phyloP scores from a whole-genome alignment of 2,888 invertebrate species.

The Callyntrura sp. region DNA sequence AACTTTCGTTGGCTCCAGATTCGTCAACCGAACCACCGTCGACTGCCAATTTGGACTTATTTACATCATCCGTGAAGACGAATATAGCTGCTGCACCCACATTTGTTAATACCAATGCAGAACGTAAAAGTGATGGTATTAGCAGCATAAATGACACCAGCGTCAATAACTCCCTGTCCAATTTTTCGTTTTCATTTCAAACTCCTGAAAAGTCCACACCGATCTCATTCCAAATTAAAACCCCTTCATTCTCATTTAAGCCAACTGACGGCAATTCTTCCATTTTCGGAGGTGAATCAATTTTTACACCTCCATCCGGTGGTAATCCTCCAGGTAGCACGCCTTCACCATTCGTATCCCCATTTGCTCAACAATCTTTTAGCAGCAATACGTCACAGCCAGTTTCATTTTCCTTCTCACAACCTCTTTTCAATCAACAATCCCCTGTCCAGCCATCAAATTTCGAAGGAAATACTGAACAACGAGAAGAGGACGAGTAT shows the following conservation, averaged over 20 bases:
- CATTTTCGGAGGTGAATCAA: slow-evolving; percentile 38
- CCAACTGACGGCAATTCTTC: slow-evolving; percentile 60
- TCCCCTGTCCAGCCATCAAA: neutral
- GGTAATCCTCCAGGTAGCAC: neutral
- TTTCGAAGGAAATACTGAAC: slow-evolving; percentile 40
- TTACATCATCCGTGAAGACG: neutral
- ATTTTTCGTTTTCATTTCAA: slow-evolving; percentile 75
- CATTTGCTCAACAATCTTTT: slow-evolving; percentile 48
- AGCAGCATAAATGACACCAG: neutral
- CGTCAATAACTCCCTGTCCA: slow-evolving; percentile 47
- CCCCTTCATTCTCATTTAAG: slow-evolving; percentile 77
- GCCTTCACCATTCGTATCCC: slow-evolving; percentile 55
- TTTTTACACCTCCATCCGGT: slow-evolving; percentile 47
- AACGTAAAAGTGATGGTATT: neutral
- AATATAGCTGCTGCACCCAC: neutral
- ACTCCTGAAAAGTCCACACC: slow-evolving; percentile 53
- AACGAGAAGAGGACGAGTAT: slow-evolving; percentile 72
- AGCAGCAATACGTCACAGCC: slow-evolving; percentile 27
- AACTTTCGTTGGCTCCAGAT: slow-evolving; percentile 26
- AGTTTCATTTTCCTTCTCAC: slow-evolving; percentile 11
- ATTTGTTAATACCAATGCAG: neutral
- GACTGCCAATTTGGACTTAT: neutral
- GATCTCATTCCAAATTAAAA: slow-evolving; percentile 67
- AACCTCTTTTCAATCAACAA: neutral
- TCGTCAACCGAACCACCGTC: slow-evolving; percentile 5